Conservation (phyloP, 2,797 vertebrate genomes). For the Masticophis lateralis region DNA sequence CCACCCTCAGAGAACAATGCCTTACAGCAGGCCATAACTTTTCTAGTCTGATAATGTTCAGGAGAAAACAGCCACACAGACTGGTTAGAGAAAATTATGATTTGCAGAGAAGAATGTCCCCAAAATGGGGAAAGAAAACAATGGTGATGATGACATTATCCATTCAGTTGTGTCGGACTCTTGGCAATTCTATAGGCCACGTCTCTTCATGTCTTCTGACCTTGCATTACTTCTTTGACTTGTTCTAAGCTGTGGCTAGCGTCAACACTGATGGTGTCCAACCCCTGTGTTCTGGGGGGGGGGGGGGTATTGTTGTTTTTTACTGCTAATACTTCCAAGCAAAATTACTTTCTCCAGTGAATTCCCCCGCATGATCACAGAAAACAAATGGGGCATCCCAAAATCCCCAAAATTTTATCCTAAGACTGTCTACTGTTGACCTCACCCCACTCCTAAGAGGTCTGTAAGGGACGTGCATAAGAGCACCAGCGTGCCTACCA, state of each 20-base stretch:
- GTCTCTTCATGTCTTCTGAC: neutral
- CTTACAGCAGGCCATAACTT: neutral
- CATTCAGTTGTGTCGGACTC: neutral
- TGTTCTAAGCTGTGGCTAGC: neutral
- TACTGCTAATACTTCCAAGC: neutral
- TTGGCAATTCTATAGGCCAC: neutral
- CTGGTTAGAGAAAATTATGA: neutral
- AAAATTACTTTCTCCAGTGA: neutral
- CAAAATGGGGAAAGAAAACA: neutral
- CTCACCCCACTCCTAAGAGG: too few species aligned
- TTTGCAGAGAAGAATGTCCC: neutral
- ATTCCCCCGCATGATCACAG: neutral
- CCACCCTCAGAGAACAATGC: neutral
- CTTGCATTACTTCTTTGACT: neutral
- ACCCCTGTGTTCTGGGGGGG: neutral
- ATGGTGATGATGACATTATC: neutral
- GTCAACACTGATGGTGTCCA: neutral
- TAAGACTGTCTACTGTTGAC: too few species aligned
- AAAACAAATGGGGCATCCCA: neutral
- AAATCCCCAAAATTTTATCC: too few species aligned
- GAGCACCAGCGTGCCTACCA: too few species aligned
- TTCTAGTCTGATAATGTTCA: neutral
- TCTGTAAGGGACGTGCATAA: too few species aligned
- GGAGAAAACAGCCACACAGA: neutral
- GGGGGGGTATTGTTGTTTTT: accelerated